A percentile compares a stretch with the other conserved stretches of the same genome.
Conservation (phyloP, 2,888 invertebrate genomes). For the Eilema sororculum region DNA sequence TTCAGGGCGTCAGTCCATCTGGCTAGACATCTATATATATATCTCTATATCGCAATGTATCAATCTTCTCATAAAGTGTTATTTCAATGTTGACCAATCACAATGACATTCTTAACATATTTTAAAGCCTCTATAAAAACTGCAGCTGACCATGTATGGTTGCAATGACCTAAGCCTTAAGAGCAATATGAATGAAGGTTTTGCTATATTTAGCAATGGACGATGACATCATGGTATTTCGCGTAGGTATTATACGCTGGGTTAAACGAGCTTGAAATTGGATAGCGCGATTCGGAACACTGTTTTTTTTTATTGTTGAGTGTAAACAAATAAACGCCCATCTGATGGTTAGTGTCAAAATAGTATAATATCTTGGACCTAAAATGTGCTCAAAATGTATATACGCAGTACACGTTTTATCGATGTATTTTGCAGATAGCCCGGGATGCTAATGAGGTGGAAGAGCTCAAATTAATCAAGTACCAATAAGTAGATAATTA, state of each 20-base stretch:
- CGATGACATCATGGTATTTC: conserved; percentile 40
- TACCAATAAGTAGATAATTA: no score
- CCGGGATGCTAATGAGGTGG: no score
- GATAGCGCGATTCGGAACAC: background rate
- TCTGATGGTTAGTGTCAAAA: background rate
- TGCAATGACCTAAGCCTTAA: conserved; percentile 11
- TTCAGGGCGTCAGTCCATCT: no score
- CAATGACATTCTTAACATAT: conserved; percentile 2
- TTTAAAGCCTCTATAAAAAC: conserved; percentile 4
- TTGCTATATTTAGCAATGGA: conserved; percentile 23
- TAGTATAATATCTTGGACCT: no score
- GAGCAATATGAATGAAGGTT: background rate
- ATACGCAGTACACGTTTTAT: no score
- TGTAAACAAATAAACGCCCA: background rate
- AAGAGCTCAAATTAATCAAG: no score
- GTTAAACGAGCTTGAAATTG: background rate
- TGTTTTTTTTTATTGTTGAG: background rate
- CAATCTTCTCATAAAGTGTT: no score
- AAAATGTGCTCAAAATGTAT: no score
- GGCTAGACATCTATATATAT: no score
- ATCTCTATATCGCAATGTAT: no score
- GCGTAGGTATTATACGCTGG: conserved; percentile 7
- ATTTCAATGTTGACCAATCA: background rate
- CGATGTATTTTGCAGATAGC: no score
- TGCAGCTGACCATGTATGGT: conserved; percentile 8